Evolutionary conservation across 2,113 vertebrate genomes (phyloP), one percentile per base, ranked within the genome.

Genomic region (Ivindomyrus marchei): DNA sequence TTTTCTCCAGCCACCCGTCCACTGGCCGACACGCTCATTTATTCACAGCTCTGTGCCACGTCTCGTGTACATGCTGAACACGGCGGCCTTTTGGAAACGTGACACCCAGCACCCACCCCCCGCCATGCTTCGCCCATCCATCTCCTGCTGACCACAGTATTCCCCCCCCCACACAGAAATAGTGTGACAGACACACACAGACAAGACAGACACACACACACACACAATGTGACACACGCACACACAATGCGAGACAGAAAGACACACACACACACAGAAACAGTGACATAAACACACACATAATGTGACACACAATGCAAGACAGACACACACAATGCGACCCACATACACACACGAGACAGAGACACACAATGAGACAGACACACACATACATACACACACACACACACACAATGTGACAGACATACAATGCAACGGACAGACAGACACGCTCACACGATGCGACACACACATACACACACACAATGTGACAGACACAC

Each of bases 121-220:
- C 89, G 4, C 91, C 94, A 91, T 89, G 91, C 90, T 90, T 90
- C 91, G 92, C 86, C 91, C 93, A 88, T 89, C 91, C 91, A 90
- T 92, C 93, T 94, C 94, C 94, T 94, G 94, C 94, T 95, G 94
- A 94, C 92, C 92, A 93, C 94, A 93, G 93, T 94, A 94, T 93
- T 94, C 92, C 93, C 90, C 66, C 88, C 89, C 85, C 46, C 89
- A 87, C 89, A 77, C 88, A 92, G 70, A 53, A 80, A 56, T 0
- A 56, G 6, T 56, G 19, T 56, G 53, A 19, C n/a, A 91, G 88
- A 90, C n/a, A 52, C 36, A 89, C 83, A 74, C 53, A 89, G 89
- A 92, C 90, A 80, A 36, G 27, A 15, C 50, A 52, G 3, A 87
- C 9, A 56, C 19, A 88, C 36, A 56, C 36, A 56, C 15, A 21